Base-by-base conservation (phyloP, 2,888 invertebrate genomes). In the Pycnomerus fuliginosus region DNA sequence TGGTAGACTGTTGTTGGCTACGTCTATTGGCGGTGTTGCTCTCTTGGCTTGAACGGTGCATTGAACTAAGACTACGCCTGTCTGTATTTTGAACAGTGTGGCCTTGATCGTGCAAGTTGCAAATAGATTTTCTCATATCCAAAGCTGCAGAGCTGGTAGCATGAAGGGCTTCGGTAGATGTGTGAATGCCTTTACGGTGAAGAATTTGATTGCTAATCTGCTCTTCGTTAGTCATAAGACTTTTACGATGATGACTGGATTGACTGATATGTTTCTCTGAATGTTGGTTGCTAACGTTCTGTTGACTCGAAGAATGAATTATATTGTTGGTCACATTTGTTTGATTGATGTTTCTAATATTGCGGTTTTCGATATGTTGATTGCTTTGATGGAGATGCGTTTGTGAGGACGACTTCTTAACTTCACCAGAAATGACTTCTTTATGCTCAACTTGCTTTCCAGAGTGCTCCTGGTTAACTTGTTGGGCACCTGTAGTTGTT, bases 51-150 rank as follows among this genome's bases (percentile, higher is more conserved):
- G 84, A 87, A 16, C 88, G 78, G 66, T 90, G 89, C 65, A 90
- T 78, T 1, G 88, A 84, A 57, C 88, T 90, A 25, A 88, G 78
- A 62, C 89, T 90, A 56, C 83, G 83, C 45, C 90, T 77, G 50
- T 90, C 88, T 5, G 77, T 79, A 53, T 82, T 83, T 44, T 83
- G 81, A 1, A 81, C 83, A 49, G 78, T 82, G 58, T 83, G 81
- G 5, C 83, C 83, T 55, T 82, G 83, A 48, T 88, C 88, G 40
- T 85, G 83, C 1, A 90, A 74, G 64, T 90, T 90, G 14, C 83
- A 82, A 45, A 90, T 85, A 44, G 89, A 90, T 67, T 87, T 88
- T 34, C 87, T 78, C 69, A 88, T 88, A 50, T 87, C 85, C 14
- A 88, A 83, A 11, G 88, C 89, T 1, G 86, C 81, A 0, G 85